A percentile compares a stretch with the other conserved stretches of the same genome.
Evolutionary conservation across 2,113 vertebrate genomes (phyloP).

Genomic region (Eleginops maclovinus): DNA sequence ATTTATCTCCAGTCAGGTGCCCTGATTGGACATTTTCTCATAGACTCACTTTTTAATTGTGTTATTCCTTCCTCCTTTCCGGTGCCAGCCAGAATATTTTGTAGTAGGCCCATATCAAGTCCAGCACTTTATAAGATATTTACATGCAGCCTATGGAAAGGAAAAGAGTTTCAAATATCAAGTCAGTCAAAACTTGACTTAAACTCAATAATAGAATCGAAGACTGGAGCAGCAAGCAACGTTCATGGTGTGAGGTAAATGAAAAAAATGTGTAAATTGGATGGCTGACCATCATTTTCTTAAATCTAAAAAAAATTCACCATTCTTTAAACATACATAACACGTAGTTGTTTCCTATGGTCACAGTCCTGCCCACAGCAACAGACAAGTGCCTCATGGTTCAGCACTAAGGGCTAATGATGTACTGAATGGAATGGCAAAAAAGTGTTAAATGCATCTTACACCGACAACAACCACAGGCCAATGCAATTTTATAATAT

Average conservation of each 20-base stretch:
- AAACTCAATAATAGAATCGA: background rate
- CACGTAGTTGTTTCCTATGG: background rate
- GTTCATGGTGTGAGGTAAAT: constrained; percentile 4
- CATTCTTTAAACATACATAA: background rate
- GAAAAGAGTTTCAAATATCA: constrained; percentile 2
- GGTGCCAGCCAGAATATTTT: constrained; percentile 24
- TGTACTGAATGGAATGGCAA: constrained; percentile 6
- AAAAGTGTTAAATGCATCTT: constrained; percentile 38
- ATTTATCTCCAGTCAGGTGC: background rate
- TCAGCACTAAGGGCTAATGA: constrained; percentile 65
- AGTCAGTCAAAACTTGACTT: background rate
- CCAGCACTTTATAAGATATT: constrained; percentile 64
- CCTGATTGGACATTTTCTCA: constrained; percentile 7
- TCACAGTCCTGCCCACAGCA: constrained; percentile 33
- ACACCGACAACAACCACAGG: constrained; percentile 13
- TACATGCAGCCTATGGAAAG: background rate
- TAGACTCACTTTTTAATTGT: constrained; percentile 27
- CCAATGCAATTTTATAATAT: constrained; percentile 43
- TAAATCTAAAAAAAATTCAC: background rate
- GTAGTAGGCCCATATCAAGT: constrained; percentile 36
- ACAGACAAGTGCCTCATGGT: constrained; percentile 77
- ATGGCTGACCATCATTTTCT: background rate
- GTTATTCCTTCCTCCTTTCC: constrained; percentile 13
- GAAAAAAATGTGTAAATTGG: constrained; percentile 6
- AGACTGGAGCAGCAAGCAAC: background rate